Conservation (phyloP, 1,140 invertebrate genomes). For the Proales similis region DNA sequence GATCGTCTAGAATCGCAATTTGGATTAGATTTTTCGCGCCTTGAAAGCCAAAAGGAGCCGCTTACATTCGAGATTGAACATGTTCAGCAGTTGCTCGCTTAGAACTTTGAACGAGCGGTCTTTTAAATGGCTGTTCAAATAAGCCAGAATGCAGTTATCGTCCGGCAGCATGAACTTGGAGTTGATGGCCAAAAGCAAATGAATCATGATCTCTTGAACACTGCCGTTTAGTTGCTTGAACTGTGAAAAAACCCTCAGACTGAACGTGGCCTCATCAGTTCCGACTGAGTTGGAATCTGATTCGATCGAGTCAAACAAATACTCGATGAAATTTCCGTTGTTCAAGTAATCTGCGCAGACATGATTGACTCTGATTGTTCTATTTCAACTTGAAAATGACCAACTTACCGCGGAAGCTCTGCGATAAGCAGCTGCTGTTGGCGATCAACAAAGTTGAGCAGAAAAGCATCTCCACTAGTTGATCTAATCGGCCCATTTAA, state of each 20-base stretch:
- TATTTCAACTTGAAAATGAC: too few species aligned
- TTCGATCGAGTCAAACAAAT: slow-evolving; percentile 8
- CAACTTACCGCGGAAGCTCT: too few species aligned
- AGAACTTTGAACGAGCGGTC: not conserved
- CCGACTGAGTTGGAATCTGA: not conserved
- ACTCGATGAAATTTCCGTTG: not conserved
- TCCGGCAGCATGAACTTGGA: slow-evolving; percentile 9
- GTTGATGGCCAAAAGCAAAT: slow-evolving; percentile 9
- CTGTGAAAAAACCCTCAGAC: not conserved
- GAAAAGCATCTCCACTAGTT: too few species aligned
- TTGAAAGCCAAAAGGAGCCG: not conserved
- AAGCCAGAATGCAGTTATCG: slow-evolving; percentile 2
- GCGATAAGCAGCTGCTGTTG: too few species aligned
- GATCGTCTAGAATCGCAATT: slow-evolving; percentile 1
- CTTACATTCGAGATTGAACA: slow-evolving; percentile 23
- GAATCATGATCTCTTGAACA: slow-evolving; percentile 5
- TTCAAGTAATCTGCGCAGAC: too few species aligned
- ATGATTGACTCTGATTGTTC: too few species aligned
- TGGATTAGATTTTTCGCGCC: not conserved
- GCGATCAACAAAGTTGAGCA: too few species aligned
- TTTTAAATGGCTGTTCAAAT: not conserved
- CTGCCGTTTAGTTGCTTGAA: too few species aligned
- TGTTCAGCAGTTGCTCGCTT: slow-evolving; percentile 11
- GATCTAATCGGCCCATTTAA: too few species aligned
- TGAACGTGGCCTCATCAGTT: not conserved